A percentile compares a stretch with the other conserved stretches of the same genome.
These are phyloP conservation scores for Cheirogaleus major DNA, from an alignment of 2,797 vertebrate genomes.

Conservation along the genomic window DNA sequence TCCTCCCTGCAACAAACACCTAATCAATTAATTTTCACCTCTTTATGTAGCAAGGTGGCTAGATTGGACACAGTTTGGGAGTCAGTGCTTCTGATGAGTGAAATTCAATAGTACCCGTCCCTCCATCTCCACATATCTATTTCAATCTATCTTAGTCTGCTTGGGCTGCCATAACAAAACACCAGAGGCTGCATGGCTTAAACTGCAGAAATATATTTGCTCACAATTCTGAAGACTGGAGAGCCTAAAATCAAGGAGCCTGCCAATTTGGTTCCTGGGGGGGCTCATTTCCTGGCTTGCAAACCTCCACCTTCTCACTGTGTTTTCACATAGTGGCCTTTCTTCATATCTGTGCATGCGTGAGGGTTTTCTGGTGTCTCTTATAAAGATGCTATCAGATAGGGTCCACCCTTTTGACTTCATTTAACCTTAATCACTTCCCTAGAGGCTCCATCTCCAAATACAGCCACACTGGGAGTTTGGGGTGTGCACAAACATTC, in stretches of 20 bases:
- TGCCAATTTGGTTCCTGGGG: neutral
- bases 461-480: neutral
- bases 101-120: neutral
- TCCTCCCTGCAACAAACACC: neutral
- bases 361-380: neutral
- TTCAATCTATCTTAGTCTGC: slow-evolving; percentile 4
- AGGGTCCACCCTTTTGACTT: neutral
- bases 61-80: neutral
- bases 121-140: neutral
- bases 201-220: neutral
- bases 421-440: neutral
- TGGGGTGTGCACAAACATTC: neutral
- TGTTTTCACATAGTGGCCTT: neutral
- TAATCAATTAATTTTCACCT: neutral
- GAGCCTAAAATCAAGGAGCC: neutral
- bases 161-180: neutral
- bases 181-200: neutral
- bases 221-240: neutral
- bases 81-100: neutral
- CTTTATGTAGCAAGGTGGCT: neutral
- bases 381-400: neutral
- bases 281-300: neutral
- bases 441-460: neutral
- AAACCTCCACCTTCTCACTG: neutral
- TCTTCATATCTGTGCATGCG: neutral